phyloP scores from a whole-genome alignment of 1,140 invertebrate species.

The Heliconius himera region DNA sequence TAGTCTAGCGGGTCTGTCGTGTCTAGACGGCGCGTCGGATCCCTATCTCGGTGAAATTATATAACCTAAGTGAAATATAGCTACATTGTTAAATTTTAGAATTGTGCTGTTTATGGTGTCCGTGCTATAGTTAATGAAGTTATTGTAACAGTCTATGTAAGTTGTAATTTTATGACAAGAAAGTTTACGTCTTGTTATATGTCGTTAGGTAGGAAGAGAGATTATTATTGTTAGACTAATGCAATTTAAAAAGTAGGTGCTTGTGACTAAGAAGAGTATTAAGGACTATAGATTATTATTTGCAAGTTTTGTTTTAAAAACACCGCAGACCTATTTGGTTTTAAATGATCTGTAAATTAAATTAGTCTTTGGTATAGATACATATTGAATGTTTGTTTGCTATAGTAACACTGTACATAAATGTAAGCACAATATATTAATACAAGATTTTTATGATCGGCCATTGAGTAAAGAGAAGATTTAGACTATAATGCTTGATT shows the following conservation, averaged over 20 bases:
- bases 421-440: no score
- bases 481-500: slow-evolving; percentile 18
- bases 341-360: background rate
- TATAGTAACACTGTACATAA: no score
- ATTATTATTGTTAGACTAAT: background rate
- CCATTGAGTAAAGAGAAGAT: background rate
- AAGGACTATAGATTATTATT: background rate
- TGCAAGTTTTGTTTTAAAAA: background rate
- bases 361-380: no score
- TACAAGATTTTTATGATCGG: background rate
- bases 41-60: slow-evolving; percentile 73
- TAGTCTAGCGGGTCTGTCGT: slow-evolving; percentile 65
- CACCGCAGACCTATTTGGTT: background rate
- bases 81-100: slow-evolving; percentile 27
- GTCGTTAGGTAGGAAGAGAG: background rate
- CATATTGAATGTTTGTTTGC: no score
- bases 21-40: slow-evolving; percentile 75
- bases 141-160: background rate
- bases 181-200: background rate
- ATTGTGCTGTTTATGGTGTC: slow-evolving; percentile 1
- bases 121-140: background rate
- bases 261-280: background rate
- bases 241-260: background rate
- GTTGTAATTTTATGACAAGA: background rate
- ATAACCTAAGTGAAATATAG: slow-evolving; percentile 56